phyloP scores from a whole-genome alignment of 2,113 vertebrate genomes.

The Mastomys coucha region DNA sequence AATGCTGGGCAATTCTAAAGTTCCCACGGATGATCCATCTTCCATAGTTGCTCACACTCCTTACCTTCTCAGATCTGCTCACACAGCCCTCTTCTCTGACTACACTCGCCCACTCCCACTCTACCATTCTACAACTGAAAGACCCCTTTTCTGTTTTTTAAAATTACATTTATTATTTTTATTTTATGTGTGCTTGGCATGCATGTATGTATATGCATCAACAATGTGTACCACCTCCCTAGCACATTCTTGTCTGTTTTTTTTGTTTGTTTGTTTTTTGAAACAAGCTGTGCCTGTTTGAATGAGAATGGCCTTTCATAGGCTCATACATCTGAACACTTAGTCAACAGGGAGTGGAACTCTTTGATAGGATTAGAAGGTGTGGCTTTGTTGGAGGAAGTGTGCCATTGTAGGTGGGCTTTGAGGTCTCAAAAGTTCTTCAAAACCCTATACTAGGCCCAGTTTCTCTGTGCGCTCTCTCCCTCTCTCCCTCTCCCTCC shows the following conservation, averaged over 20 bases:
- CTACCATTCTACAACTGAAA: not conserved
- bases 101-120: not conserved
- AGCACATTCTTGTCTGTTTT: not conserved
- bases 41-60: conserved; percentile 10
- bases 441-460: not conserved
- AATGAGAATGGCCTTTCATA: not conserved
- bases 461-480: not conserved
- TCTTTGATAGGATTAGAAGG: not conserved
- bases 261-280: not conserved
- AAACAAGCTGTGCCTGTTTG: not conserved
- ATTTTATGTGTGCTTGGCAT: not conserved
- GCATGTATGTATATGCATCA: not conserved
- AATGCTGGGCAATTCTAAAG: not conserved
- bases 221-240: not conserved
- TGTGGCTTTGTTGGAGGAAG: not conserved
- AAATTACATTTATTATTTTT: not conserved
- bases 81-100: not conserved
- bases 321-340: not conserved
- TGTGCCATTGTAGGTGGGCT: not conserved
- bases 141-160: not conserved
- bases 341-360: not conserved
- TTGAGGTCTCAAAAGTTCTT: not conserved
- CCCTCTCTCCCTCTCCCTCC: too few relatives aligned
- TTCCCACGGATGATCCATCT: not conserved
- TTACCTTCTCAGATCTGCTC: not conserved